Percentiles rank a stretch among this genome's conserved stretches.
These are phyloP conservation scores for Drosophila simulans DNA, from an alignment of 1,140 invertebrate genomes.

Conservation along the genomic window DNA sequence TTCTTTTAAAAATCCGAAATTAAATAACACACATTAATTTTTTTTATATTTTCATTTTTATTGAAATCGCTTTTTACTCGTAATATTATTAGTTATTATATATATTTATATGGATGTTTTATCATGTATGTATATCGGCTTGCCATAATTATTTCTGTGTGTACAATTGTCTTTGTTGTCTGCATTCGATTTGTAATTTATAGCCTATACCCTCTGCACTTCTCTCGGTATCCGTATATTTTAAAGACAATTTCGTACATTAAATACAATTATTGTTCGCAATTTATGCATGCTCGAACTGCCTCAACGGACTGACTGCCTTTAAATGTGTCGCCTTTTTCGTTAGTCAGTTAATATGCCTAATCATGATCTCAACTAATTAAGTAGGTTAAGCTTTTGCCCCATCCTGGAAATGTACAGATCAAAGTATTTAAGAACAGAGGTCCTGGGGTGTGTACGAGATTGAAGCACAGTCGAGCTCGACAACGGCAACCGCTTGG, in stretches of 20 bases:
- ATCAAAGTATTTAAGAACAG: conserved; percentile 43
- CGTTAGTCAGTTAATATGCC: conserved; percentile 39
- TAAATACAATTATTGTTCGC: conserved; percentile 64
- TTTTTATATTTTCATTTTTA: conserved; percentile 75
- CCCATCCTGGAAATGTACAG: conserved; percentile 48
- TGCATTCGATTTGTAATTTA: conserved; percentile 55
- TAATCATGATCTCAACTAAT: conserved; percentile 48
- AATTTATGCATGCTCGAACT: conserved; percentile 60
- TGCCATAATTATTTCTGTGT: conserved; percentile 73
- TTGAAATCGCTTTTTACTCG: conserved; percentile 82
- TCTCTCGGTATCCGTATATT: conserved; percentile 18
- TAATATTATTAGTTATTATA: conserved; percentile 81
- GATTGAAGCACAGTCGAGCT: conserved; percentile 61
- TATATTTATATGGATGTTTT: conserved; percentile 71
- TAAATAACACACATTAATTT: background rate
- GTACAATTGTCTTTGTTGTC: conserved; percentile 58
- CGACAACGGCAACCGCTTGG: conserved; percentile 33
- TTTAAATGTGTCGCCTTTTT: conserved; percentile 12
- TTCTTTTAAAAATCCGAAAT: background rate
- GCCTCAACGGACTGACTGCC: conserved; percentile 28
- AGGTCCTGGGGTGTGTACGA: conserved; percentile 24
- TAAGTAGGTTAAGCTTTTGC: conserved; percentile 25
- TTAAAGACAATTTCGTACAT: conserved; percentile 68
- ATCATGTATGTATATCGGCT: conserved; percentile 80
- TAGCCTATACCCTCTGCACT: conserved; percentile 46